Base-by-base conservation (phyloP, 2,888 invertebrate species). In the Tinea pellionella region DNA sequence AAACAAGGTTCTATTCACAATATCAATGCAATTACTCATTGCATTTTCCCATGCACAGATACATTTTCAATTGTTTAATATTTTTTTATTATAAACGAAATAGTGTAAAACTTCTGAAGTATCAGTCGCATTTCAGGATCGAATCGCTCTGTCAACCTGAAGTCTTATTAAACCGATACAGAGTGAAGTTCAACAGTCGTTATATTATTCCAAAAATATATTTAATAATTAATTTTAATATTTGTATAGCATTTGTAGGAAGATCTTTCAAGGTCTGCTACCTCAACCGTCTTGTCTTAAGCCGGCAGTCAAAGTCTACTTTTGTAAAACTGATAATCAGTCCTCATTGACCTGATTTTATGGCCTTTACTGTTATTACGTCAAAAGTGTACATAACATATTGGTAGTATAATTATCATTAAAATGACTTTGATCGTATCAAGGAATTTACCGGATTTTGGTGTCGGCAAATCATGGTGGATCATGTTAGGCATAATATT, bases 271-370 rank as follows among this genome's bases (percentile, higher is more conserved):
- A 37, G 37, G 37, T 9, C 37, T 37, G 37, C 37, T n/a, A 37
- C 37, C 9, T 37, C 59, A 59, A 9, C 47, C 9, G 30, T 9
- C 18, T 15, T 42, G 42, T 59, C 30, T 42, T 47, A 59, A 47
- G 15, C 57, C 32, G 16, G 32, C 30, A 41, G 59, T 29, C 59
- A 47, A 47, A 41, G 24, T 19, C 47, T 24, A 47, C 19, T 24
- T 59, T 59, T 47, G 30, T 59, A 47, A 59, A 47, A 30, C 59
- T 47, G 59, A 59, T 59, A 47, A 59, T 59, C 47, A 43, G 47
- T 43, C 24, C 29, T 42, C 59, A 59, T 24, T 59, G 59, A 59
- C 59, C 59, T 59, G 47, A 59, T 59, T 59, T 15, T n/a, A 30
- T 59, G 59, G 47, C 59, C 59, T 59, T 43, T 57, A 32, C 57